These are phyloP conservation scores for Ploceus nigricollis DNA, from an alignment of 2,113 vertebrate genomes.

Conservation along the genomic window DNA sequence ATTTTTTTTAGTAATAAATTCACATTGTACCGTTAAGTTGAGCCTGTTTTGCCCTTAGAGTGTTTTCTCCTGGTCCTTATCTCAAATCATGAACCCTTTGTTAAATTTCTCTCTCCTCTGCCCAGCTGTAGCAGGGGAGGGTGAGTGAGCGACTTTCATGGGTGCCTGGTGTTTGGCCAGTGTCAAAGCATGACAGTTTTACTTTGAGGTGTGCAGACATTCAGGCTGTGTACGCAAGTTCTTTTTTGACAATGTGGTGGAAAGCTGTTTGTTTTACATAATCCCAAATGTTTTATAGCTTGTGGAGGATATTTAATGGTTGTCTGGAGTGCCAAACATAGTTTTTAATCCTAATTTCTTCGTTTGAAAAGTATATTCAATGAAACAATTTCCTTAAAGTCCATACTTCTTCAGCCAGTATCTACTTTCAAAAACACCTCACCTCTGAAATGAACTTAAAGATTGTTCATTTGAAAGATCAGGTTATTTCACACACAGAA, in stretches of 20 bases:
- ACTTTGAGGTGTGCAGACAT: not conserved
- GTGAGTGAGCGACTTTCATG: accelerated
- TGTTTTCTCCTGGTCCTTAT: not conserved
- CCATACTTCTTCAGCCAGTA: not conserved
- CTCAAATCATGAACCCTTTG: not conserved
- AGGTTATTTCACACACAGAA: not conserved
- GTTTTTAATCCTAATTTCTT: not conserved
- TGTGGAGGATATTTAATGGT: not conserved
- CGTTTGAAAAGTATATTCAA: not conserved
- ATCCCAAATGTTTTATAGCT: not conserved
- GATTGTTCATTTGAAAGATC: not conserved
- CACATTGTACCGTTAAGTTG: not conserved
- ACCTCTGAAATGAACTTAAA: not conserved
- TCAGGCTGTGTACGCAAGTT: not conserved
- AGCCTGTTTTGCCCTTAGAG: not conserved
- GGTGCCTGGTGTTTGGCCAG: not conserved
- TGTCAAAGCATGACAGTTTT: not conserved
- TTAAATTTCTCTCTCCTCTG: not conserved
- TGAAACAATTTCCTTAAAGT: not conserved
- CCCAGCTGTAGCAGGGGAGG: not conserved
- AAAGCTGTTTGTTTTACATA: not conserved
- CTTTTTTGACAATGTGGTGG: not conserved
- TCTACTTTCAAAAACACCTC: not conserved
- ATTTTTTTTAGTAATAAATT: not conserved
- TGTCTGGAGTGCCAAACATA: not conserved